Conservation (phyloP, 2,888 invertebrate species). For the Diarsia mendica region DNA sequence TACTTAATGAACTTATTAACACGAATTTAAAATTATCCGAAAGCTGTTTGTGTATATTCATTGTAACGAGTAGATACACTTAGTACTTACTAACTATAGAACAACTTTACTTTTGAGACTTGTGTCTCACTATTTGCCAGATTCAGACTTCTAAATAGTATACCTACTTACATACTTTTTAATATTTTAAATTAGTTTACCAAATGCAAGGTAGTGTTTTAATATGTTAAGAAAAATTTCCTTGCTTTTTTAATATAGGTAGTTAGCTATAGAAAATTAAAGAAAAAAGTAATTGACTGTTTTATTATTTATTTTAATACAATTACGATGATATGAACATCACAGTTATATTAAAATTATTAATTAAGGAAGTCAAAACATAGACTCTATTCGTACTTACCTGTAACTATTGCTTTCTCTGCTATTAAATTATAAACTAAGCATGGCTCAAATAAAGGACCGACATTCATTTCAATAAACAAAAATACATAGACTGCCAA, state of each 20-base stretch:
- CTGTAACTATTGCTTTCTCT: slow-evolving; percentile 21
- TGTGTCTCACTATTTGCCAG: slow-evolving; percentile 24
- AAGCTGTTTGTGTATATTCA: slow-evolving; percentile 25
- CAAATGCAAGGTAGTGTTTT: slow-evolving; percentile 46
- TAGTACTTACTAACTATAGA: background rate
- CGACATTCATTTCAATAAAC: background rate
- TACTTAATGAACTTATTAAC: slow-evolving; percentile 40
- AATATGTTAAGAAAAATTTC: slow-evolving; percentile 47
- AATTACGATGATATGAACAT: slow-evolving; percentile 4
- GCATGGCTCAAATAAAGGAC: slow-evolving; percentile 5
- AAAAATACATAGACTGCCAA: background rate
- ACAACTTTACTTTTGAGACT: background rate
- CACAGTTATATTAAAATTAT: slow-evolving; percentile 30
- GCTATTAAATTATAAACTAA: slow-evolving; percentile 36
- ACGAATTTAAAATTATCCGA: slow-evolving; percentile 35
- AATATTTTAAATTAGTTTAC: slow-evolving; percentile 34
- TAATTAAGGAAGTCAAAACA: slow-evolving; percentile 14
- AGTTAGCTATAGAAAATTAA: slow-evolving; percentile 12
- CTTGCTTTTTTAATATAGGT: slow-evolving; percentile 25
- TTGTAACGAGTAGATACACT: slow-evolving; percentile 15
- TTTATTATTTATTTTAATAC: slow-evolving; percentile 29
- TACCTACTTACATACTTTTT: background rate
- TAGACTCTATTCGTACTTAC: slow-evolving; percentile 18
- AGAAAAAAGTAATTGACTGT: background rate
- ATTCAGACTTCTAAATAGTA: slow-evolving; percentile 21